Base-by-base conservation (phyloP, 2,888 invertebrate genomes). In the Drosophila mettleri region DNA sequence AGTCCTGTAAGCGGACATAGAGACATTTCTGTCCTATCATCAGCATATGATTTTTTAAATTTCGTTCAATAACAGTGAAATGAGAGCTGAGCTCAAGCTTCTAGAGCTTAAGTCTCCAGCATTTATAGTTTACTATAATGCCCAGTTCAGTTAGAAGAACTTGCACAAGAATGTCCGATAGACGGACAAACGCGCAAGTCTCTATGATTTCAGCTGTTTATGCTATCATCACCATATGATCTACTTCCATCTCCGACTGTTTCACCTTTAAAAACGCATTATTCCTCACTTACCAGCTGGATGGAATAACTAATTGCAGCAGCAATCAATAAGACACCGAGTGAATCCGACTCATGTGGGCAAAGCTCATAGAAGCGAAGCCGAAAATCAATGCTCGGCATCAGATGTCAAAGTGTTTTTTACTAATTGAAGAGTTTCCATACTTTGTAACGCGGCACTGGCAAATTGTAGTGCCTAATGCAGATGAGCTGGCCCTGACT, bases 301-400 rank as follows among this genome's bases (percentile, higher is more conserved):
- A 52, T 51, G 57, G 51, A 31, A 24, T 34, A 66, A 67, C 36
- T 48, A 77, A 67, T 57, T 81, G 62, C 43, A 52, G 31, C 33
- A 43, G 61, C 64, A 71, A 69, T 82, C 72, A 64, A 86, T 75
- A 67, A 14, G 49, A 57, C 31, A 33, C 18, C n/a, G 24, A 3
- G 41, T 49, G 41, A 24, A 38, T 6, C 8, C 24, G n/a, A 12
- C 5, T 12, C 8, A 14, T 24, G 1, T 1, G 20, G 16, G 0
- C 43, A 4, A 24, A n/a, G 22, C 24, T 8, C 8, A 24, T 0
- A 3, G 0, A 2, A 29, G 10, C 3, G 10, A 16, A n/a, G n/a
- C 43, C 10, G 27, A 1, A 16, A 27, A 29, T 45, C 27, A 45
- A n/a, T 45, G 24, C 10, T 6, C 16, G 6, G 4, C 1, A 0